These are phyloP conservation scores for Tretioscincus oriximinensis DNA, from an alignment of 2,113 vertebrate genomes.

Conservation along the genomic window DNA sequence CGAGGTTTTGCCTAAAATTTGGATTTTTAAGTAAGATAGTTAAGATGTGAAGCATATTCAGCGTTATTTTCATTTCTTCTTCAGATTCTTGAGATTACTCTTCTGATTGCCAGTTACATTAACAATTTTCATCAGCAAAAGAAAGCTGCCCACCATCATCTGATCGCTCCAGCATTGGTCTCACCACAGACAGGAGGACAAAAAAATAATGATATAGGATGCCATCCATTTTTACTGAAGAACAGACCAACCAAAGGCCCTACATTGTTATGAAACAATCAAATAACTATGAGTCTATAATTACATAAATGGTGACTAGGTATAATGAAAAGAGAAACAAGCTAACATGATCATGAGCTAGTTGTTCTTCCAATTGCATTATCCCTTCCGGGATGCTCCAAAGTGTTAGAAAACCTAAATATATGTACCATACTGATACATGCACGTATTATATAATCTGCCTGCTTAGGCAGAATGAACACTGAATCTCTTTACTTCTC, in stretches of 20 bases:
- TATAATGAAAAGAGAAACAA: slow-evolving; percentile 13
- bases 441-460: background rate
- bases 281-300: background rate
- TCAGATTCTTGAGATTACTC: slow-evolving; percentile 92
- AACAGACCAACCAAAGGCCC: slow-evolving; percentile 88
- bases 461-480: background rate
- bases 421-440: background rate
- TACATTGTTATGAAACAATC: slow-evolving; percentile 83
- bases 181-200: slow-evolving; percentile 73
- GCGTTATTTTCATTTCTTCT: slow-evolving; percentile 35
- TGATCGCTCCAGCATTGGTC: slow-evolving; percentile 82
- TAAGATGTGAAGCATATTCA: background rate
- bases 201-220: slow-evolving; percentile 79
- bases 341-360: background rate
- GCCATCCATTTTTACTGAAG: slow-evolving; percentile 74
- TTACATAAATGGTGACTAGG: background rate
- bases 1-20: background rate
- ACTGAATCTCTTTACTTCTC: background rate
- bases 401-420: background rate
- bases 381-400: background rate
- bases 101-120: slow-evolving; percentile 91
- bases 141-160: slow-evolving; percentile 86
- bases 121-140: slow-evolving; percentile 91
- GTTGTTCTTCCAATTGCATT: background rate
- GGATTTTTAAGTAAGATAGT: background rate